Conservation (phyloP, 2,797 vertebrate species). For the Champsocephalus esox region DNA sequence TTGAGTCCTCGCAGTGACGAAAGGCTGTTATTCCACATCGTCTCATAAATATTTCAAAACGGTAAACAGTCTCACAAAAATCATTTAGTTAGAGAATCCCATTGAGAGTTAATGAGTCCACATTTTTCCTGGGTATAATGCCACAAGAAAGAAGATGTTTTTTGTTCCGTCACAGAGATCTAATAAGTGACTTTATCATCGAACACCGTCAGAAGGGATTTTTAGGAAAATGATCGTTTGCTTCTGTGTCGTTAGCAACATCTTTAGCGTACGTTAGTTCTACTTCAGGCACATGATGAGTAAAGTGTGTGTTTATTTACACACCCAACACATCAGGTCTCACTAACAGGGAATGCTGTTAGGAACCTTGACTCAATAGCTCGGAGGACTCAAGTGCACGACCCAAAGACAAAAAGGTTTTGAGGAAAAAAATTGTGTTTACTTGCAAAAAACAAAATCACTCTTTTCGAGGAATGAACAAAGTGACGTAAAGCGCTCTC, state of each 20-base stretch:
- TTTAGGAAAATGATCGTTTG: not conserved
- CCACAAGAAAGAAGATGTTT: slow-evolving; percentile 32
- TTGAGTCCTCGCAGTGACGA: slow-evolving; percentile 15
- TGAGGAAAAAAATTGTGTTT: too few relatives aligned
- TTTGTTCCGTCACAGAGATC: slow-evolving; percentile 4
- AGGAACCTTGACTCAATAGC: too few relatives aligned
- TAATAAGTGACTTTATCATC: not conserved
- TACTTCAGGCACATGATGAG: too few relatives aligned
- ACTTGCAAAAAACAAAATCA: too few relatives aligned
- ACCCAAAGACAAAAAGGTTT: too few relatives aligned
- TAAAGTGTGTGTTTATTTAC: too few relatives aligned
- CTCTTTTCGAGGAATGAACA: too few relatives aligned
- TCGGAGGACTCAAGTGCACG: too few relatives aligned
- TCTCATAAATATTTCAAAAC: slow-evolving; percentile 59
- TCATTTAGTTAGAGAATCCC: slow-evolving; percentile 44
- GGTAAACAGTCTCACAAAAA: slow-evolving; percentile 43
- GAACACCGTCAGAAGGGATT: not conserved
- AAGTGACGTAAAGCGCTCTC: too few relatives aligned
- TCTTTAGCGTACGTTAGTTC: not conserved
- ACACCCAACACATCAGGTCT: not conserved
- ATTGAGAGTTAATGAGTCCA: slow-evolving; percentile 50
- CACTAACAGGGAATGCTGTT: too few relatives aligned
- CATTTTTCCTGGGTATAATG: slow-evolving; percentile 57
- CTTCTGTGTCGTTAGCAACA: not conserved
- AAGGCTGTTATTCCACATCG: slow-evolving; percentile 38